Conservation (phyloP, 2,797 vertebrate species). For the Crocodylus rhombifer region DNA sequence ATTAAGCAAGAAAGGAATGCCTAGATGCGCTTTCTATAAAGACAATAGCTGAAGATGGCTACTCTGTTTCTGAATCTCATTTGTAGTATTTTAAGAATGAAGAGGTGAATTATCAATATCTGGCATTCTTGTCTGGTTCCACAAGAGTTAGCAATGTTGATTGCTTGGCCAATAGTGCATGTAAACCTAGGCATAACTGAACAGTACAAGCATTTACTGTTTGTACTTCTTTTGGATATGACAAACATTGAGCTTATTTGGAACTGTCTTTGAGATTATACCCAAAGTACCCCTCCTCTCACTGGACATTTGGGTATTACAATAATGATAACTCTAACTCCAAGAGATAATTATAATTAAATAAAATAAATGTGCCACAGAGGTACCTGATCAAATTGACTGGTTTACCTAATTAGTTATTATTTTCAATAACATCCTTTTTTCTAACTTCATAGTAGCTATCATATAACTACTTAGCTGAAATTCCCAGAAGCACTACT, state of each 20-base stretch:
- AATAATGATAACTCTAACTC: not conserved
- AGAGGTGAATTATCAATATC: not conserved
- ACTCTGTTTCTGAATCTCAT: not conserved
- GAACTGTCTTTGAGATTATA: not conserved
- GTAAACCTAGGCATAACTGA: not conserved
- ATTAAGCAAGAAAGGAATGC: not conserved
- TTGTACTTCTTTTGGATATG: not conserved
- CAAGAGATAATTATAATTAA: not conserved
- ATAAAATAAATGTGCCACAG: not conserved
- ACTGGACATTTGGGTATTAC: not conserved
- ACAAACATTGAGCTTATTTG: not conserved
- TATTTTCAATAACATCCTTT: not conserved
- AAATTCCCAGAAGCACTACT: not conserved
- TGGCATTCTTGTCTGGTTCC: not conserved
- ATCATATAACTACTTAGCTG: not conserved
- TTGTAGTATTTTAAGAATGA: constrained; percentile 1
- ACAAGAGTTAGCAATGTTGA: not conserved
- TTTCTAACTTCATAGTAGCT: not conserved
- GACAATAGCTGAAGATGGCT: not conserved
- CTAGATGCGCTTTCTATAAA: not conserved
- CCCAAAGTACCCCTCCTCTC: not conserved
- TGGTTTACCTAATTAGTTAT: not conserved
- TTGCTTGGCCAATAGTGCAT: constrained; percentile 10
- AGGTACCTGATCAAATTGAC: not conserved
- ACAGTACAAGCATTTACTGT: not conserved